Conservation (phyloP, 2,113 vertebrate genomes). For the Archocentrus centrarchus region DNA sequence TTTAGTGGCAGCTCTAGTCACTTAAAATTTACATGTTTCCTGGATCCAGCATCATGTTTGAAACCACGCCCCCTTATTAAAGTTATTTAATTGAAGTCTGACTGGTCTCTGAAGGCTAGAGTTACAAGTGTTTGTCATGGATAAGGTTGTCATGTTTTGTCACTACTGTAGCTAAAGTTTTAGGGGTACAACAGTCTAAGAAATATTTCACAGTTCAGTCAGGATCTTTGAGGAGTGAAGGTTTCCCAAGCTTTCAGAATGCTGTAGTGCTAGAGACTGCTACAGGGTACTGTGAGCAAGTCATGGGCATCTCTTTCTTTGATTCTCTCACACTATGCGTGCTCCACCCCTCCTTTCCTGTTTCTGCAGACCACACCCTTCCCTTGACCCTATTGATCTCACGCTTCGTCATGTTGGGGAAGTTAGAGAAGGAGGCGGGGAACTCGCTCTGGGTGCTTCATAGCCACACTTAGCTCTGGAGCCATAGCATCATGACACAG, state of each 20-base stretch:
- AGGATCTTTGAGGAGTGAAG: not conserved
- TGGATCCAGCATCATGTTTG: not conserved
- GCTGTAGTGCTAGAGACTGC: not conserved
- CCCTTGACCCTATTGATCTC: conserved; percentile 45
- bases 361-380: conserved; percentile 43
- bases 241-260: not conserved
- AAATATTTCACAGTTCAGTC: not conserved
- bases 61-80: not conserved
- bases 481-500: not conserved
- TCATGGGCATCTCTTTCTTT: not conserved
- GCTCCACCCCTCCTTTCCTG: conserved; percentile 16
- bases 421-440: not conserved
- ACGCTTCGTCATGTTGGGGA: conserved; percentile 12
- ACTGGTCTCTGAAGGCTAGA: not conserved
- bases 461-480: not conserved
- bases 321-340: not conserved
- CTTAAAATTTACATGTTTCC: not conserved
- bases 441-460: conserved; percentile 22
- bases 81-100: not conserved
- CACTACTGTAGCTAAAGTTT: not conserved
- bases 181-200: not conserved
- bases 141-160: accelerated
- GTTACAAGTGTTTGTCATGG: not conserved
- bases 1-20: not conserved
- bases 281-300: not conserved